Conservation (phyloP, 2,888 invertebrate genomes). For the Eurytoma adleriae region DNA sequence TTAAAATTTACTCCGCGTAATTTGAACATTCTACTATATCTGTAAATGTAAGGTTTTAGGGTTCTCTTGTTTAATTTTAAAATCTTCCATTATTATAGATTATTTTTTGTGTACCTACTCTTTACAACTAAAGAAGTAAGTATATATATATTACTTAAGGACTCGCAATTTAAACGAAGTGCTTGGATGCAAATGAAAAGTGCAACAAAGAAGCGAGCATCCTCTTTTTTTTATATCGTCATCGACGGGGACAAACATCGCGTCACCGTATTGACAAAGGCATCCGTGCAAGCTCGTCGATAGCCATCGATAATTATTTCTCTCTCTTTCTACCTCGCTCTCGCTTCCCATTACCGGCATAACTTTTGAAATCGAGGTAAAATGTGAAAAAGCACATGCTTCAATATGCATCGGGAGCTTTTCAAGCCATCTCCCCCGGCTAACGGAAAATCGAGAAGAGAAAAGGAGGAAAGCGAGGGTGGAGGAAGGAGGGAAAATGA, state of each 20-base stretch:
- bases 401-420: not conserved
- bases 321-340: not conserved
- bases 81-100: no score
- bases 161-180: not conserved
- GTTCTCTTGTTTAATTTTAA: no score
- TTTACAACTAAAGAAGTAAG: no score
- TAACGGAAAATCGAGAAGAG: conserved; percentile 2
- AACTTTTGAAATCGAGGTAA: conserved; percentile 37
- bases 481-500: not conserved
- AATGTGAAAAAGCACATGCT: conserved; percentile 7
- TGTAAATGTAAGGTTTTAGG: no score
- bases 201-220: not conserved
- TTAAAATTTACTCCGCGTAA: no score
- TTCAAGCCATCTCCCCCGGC: not conserved
- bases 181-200: not conserved
- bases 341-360: conserved; percentile 4
- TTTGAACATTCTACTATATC: no score
- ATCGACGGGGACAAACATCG: conserved; percentile 19
- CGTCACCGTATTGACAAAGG: conserved; percentile 33
- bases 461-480: conserved; percentile 4
- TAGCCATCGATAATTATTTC: conserved; percentile 46
- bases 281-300: conserved; percentile 16
- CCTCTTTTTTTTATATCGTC: conserved; percentile 9
- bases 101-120: no score
- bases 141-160: not conserved